A percentile compares a stretch with the other conserved stretches of the same genome.
phyloP scores from a whole-genome alignment of 2,888 invertebrate species.

The Litoditis marina region DNA sequence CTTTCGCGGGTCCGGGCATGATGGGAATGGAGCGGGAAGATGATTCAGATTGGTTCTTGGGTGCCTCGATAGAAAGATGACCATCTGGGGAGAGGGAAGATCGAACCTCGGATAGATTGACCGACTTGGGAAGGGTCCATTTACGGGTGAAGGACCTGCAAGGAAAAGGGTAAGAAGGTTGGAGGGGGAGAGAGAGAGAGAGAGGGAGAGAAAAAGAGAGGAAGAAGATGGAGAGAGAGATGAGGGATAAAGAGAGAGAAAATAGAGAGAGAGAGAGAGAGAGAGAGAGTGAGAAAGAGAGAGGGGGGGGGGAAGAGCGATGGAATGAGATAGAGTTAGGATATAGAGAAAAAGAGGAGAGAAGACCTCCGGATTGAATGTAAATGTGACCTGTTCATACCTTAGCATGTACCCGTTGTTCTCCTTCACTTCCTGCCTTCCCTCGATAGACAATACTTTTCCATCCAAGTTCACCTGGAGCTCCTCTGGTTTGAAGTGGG shows the following conservation, averaged over 20 bases:
- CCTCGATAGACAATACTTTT: constrained; percentile 27
- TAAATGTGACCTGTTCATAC: too few species aligned
- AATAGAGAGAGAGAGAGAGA: neutral
- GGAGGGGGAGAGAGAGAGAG: neutral
- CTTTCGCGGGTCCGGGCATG: too few species aligned
- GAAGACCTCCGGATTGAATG: too few species aligned
- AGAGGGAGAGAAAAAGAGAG: constrained; percentile 3
- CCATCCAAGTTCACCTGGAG: constrained; percentile 36
- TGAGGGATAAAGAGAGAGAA: neutral
- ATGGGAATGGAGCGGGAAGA: neutral
- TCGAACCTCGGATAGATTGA: constrained; percentile 24
- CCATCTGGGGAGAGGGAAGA: constrained; percentile 22
- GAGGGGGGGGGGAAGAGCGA: neutral
- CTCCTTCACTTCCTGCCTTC: constrained; percentile 28
- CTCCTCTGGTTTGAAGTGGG: constrained; percentile 38
- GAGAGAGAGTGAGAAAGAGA: neutral
- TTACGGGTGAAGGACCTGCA: constrained; percentile 34
- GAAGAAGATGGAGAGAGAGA: neutral
- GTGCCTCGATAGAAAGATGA: constrained; percentile 28
- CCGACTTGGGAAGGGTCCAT: constrained; percentile 27
- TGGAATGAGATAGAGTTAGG: too few species aligned
- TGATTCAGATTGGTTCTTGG: constrained; percentile 16
- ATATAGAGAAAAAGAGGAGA: too few species aligned
- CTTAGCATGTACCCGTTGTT: constrained; percentile 29
- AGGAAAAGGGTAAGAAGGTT: neutral